Percentiles rank a stretch among this genome's conserved stretches.
Conservation (phyloP, 2,797 vertebrate genomes). For the Gephyroberyx darwinii region DNA sequence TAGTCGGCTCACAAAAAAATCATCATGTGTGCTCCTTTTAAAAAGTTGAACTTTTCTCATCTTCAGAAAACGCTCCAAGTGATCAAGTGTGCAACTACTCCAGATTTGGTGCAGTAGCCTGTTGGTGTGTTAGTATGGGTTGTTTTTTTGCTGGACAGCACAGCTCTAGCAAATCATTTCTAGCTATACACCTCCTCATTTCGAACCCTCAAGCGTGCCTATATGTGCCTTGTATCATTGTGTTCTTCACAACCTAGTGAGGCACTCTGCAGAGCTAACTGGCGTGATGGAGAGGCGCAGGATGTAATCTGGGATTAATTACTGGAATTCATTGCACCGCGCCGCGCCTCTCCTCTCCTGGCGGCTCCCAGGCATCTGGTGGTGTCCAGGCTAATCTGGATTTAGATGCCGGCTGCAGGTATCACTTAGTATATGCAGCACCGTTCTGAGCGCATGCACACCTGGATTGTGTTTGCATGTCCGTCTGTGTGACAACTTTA, state of each 20-base stretch:
- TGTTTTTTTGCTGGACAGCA: too few relatives aligned
- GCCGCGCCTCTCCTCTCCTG: conserved; percentile 47
- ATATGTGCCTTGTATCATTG: conserved; percentile 26
- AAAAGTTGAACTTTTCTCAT: too few relatives aligned
- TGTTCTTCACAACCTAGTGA: conserved; percentile 41
- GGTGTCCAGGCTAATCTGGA: conserved; percentile 76
- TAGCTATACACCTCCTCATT: neutral
- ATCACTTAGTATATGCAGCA: conserved; percentile 44
- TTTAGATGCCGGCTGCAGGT: conserved; percentile 68
- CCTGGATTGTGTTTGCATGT: neutral
- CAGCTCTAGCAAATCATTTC: too few relatives aligned
- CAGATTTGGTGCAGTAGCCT: too few relatives aligned
- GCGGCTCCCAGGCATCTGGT: conserved; percentile 65
- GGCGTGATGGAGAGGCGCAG: conserved; percentile 64
- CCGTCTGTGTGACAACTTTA: conserved; percentile 36
- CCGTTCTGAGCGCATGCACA: conserved; percentile 30
- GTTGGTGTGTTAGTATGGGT: too few relatives aligned
- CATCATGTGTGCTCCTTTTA: too few relatives aligned
- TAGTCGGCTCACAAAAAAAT: too few relatives aligned
- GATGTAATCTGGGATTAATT: conserved; percentile 83
- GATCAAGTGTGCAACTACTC: too few relatives aligned
- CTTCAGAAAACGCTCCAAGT: too few relatives aligned
- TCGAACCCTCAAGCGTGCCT: conserved; percentile 7
- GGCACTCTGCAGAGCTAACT: conserved; percentile 58
- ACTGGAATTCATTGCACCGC: conserved; percentile 66